These are phyloP conservation scores for Nerophis ophidion DNA, from an alignment of 2,113 vertebrate genomes.

Conservation along the genomic window DNA sequence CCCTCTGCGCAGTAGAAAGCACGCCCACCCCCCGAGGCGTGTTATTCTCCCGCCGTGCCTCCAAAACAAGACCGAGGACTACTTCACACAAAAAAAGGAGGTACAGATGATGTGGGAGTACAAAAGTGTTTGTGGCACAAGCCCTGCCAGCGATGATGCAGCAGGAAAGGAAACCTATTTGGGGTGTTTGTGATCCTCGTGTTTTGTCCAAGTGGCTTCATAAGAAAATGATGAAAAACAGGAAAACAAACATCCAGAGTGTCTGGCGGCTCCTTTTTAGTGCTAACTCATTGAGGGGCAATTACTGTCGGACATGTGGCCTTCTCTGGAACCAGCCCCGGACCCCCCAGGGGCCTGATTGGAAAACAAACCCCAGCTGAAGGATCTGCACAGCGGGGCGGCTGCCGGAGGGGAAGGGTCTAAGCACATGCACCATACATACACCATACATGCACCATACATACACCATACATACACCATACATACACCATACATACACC, in stretches of 20 bases:
- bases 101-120: too few species aligned
- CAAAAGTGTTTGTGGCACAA: too few species aligned
- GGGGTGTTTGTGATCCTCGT: constrained; percentile 9
- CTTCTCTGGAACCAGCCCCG: too few species aligned
- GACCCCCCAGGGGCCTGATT: constrained; percentile 29
- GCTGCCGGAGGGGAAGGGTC: constrained; percentile 16
- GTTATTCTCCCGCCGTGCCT: constrained; percentile 32
- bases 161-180: constrained; percentile 1
- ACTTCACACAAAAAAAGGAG: neutral
- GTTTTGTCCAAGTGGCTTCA: constrained; percentile 2
- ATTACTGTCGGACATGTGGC: neutral
- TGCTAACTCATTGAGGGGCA: constrained; percentile 8
- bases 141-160: neutral
- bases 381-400: constrained; percentile 46
- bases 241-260: constrained; percentile 3
- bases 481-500: too few species aligned
- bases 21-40: constrained; percentile 27
- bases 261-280: neutral
- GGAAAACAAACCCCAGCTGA: constrained; percentile 33
- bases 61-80: constrained; percentile 26
- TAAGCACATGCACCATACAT: constrained; percentile 16
- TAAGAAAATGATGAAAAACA: neutral
- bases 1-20: constrained; percentile 9
- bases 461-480: constrained; percentile 42
- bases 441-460: constrained; percentile 18